Conservation (phyloP, 2,797 vertebrate species). For the Mormyrus proboscirostris region DNA sequence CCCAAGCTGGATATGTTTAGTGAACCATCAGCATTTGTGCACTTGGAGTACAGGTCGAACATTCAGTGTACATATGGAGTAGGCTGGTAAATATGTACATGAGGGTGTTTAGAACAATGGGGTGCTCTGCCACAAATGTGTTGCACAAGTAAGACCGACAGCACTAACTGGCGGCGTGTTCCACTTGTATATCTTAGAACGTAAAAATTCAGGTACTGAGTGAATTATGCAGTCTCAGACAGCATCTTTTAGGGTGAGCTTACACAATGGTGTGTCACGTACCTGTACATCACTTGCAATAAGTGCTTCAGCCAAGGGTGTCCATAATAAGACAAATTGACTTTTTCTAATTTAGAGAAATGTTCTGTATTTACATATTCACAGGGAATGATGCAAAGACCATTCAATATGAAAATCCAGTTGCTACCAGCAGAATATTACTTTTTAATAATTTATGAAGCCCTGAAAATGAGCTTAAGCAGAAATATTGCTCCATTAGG, state of each 20-base stretch:
- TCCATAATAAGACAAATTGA: neutral
- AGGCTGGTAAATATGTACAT: neutral
- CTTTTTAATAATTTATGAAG: constrained; percentile 9
- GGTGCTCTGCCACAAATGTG: neutral
- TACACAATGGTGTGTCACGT: neutral
- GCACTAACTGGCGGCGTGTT: neutral
- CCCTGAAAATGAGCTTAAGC: neutral
- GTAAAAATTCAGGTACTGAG: neutral
- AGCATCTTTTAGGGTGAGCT: neutral
- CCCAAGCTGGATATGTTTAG: neutral
- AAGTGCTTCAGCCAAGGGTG: neutral
- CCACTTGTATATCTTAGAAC: neutral
- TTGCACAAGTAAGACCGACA: neutral
- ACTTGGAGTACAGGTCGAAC: neutral
- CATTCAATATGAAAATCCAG: constrained; percentile 8
- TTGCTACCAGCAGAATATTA: constrained; percentile 6
- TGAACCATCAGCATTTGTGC: neutral
- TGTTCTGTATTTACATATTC: constrained; percentile 14
- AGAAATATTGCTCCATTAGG: neutral
- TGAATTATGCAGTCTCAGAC: neutral
- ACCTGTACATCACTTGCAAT: neutral
- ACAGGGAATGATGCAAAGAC: neutral
- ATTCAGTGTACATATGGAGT: neutral
- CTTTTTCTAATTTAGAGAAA: constrained; percentile 4
- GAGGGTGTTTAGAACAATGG: neutral